Evolutionary conservation across 2,888 invertebrate genomes (phyloP), one percentile per base, ranked within the genome.

Genomic region (Drosophila siamana): DNA sequence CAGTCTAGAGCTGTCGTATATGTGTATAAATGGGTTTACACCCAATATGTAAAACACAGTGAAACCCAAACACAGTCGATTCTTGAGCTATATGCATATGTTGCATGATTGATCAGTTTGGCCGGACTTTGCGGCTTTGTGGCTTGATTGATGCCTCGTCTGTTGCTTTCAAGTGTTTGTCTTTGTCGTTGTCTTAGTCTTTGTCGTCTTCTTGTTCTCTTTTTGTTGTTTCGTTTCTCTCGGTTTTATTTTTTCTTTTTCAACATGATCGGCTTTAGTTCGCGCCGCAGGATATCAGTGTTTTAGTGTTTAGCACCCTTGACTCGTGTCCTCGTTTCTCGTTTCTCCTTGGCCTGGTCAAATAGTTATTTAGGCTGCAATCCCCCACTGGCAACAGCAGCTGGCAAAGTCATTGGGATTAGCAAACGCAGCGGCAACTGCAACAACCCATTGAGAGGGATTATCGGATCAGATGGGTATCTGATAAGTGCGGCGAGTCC

Each of bases 101-200:
- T 44, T 56, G 68, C 55, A 64, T 75, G 75, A 75, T 75, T 74
- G 69, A 75, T 78, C 61, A 69, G 69, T 48, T 65, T 7, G 47
- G 51, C 16, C 28, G 40, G 59, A 24, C 30, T 38, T 38, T 71
- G 74, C 54, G 60, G 69, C 60, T 77, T 73, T 78, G 62, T 57
- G 36, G 43, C 52, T 51, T 73, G 78, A 75, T 78, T 64, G 74
- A 75, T 73, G 78, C 36, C 43, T 40, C 26, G 24, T 13, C 26
- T 47, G 24, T 22, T 38, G 6, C 46, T 60, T 59, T 51, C 11
- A 38, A 69, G 70, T 70, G 43, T 50, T 60, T 59, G n/a, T 30
- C 36, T 36, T 13, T 36, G 9, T 51, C 40, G 44, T 60, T 59
- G n/a, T 30, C 36, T 36, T 13, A 13, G 9, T 51, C 40, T 33